These are phyloP conservation scores for Metellina segmentata DNA, from an alignment of 2,888 invertebrate species.

Conservation along the genomic window DNA sequence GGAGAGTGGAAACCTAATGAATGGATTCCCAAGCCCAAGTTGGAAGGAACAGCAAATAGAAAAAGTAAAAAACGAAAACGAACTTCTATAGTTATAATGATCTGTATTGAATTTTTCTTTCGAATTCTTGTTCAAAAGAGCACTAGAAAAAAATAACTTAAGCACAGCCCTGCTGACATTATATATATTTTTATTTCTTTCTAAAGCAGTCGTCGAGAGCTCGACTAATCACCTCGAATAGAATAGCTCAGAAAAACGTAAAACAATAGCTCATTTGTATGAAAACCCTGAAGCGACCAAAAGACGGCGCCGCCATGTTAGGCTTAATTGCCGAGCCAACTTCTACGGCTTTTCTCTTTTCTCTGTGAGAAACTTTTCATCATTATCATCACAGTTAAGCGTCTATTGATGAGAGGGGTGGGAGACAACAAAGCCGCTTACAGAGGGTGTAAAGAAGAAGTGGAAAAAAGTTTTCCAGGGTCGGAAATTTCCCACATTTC, in stretches of 20 bases:
- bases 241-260: conserved; percentile 65
- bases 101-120: conserved; percentile 50
- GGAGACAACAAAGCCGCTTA: conserved; percentile 57
- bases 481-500: conserved; percentile 27
- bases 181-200: conserved; percentile 43
- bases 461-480: conserved; percentile 33
- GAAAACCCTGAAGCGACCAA: conserved; percentile 72
- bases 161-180: conserved; percentile 50
- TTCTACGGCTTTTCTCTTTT: conserved; percentile 55
- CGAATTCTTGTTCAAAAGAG: conserved; percentile 10
- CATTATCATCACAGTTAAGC: conserved; percentile 74
- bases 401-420: conserved; percentile 55
- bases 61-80: neutral
- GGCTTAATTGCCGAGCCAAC: conserved; percentile 73
- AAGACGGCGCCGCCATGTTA: conserved; percentile 64
- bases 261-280: conserved; percentile 76
- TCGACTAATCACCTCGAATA: conserved; percentile 67
- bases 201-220: conserved; percentile 55
- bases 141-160: conserved; percentile 12
- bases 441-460: conserved; percentile 27
- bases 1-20: neutral
- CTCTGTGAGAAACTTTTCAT: conserved; percentile 70
- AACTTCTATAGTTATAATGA: conserved; percentile 49
- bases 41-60: neutral
- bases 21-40: neutral